Evolutionary conservation across 2,113 vertebrate genomes (phyloP), one percentile per base, ranked within the genome.

Genomic region (Cheirogaleus medius): DNA sequence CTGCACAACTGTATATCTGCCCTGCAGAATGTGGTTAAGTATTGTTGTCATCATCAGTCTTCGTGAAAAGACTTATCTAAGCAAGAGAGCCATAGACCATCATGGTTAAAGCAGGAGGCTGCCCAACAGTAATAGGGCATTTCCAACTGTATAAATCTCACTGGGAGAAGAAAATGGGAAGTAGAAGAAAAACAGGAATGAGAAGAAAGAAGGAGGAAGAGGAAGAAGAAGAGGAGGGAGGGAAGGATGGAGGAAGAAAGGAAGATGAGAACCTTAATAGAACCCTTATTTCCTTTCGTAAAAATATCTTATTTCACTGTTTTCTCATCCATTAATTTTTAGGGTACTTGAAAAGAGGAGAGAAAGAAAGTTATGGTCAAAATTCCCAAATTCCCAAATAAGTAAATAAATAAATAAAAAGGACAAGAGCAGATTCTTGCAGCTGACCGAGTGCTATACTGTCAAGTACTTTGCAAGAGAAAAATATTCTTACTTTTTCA

Each of bases 361-460:
- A 63, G 66, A 49, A 34, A 74, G n/a, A 54, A 84, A 94, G 73
- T 71, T 87, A 74, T 9, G 20, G 73, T 92, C 94, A 94, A 86
- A 91, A 74, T 8, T 29, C 74, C 71, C 66, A 86, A 91, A 74
- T 8, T 29, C 74, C 71, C 66, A 64, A 54, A 18, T 42, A 63
- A 87, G 21, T 42, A 76, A 42, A 14, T 27, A 29, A 97, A 96
- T 73, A 97, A 97, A 86, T 97, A 2, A 97, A 95, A 97, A 95
- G 90, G 88, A 86, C 1, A 9, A 97, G 49, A 94, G 91, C 58
- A 94, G 93, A 94, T 97, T 97, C 96, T 91, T 74, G 90, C 68
- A 68, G 80, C 84, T 93, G 97, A 97, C 96, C 96, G 23, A 60
- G 87, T 47, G 95, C 97, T 97, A 23, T 29, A 34, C 23, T 95